Evolutionary conservation across 2,797 vertebrate genomes (phyloP), one percentile per base, ranked within the genome.

Genomic region (Trachops cirrhosus): DNA sequence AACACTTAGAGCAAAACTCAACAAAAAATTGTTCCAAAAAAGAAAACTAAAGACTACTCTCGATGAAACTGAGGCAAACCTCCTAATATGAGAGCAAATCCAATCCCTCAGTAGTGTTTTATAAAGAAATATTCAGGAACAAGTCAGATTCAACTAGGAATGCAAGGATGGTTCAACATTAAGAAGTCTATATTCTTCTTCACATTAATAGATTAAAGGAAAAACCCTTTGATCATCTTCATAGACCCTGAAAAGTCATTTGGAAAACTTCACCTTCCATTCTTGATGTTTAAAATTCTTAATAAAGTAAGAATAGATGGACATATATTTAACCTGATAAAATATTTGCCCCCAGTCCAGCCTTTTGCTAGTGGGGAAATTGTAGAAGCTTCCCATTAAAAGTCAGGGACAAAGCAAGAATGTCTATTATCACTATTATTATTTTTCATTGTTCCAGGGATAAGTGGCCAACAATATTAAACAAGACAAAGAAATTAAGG

Each of bases 401-500:
- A 77, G 59, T 44, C 32, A 86, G 77, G 78, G 71, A 75, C 50
- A 67, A 86, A 91, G 48, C n/a, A 83, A 86, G 85, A 67, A 37
- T 7, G 46, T 50, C 15, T 57, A 0, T 19, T 75, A 78, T 34
- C 26, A 59, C 34, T 41, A 77, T 29, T 48, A 52, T 64, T 48
- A 68, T 68, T 77, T 78, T 62, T 75, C 59, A 77, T 16, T 48
- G n/a, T 93, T 75, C 26, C 11, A 70, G 52, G n/a, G 62, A 70
- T 3, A 54, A 54, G 29, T 18, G 67, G 84, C 24, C 59, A 68
- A 93, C 34, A 68, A 37, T 57, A 78, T 54, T 73, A 92, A 46
- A 78, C 34, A 92, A 89, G 85, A 88, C 62, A 93, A 91, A 95
- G 71, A 93, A 52, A 92, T 86, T 34, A 92, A 92, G 34, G 34